Conservation (phyloP, 2,888 invertebrate genomes). For the Heliothis peltigera region DNA sequence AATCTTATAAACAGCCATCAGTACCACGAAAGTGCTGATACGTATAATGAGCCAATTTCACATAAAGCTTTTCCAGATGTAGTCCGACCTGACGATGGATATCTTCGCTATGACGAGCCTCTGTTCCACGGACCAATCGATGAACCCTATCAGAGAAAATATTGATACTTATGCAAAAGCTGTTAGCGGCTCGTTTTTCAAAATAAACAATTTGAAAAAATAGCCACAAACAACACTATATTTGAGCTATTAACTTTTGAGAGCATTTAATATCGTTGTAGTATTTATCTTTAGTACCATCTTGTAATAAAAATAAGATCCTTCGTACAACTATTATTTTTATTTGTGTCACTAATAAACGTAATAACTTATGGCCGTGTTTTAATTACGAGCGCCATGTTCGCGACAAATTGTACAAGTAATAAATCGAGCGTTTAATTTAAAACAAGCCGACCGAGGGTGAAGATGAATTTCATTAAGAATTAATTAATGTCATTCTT, state of each 20-base stretch:
- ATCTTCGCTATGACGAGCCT: conserved; percentile 83
- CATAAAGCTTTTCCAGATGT: conserved; percentile 81
- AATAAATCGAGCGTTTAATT: conserved; percentile 89
- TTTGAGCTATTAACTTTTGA: conserved; percentile 36
- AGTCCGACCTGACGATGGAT: conserved; percentile 79
- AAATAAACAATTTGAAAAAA: conserved; percentile 63
- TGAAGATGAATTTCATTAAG: conserved; percentile 90
- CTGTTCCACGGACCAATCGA: conserved; percentile 83
- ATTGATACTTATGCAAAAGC: conserved; percentile 64
- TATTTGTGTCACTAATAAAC: conserved; percentile 83
- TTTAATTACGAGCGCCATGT: conserved; percentile 80
- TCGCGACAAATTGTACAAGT: conserved; percentile 88
- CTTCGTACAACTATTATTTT: conserved; percentile 62
- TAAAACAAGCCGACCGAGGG: conserved; percentile 86
- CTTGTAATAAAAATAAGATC: conserved; percentile 62
- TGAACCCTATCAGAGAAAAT: conserved; percentile 85
- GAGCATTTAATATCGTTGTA: conserved; percentile 55
- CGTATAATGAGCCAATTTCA: conserved; percentile 75
- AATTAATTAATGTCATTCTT: conserved; percentile 91
- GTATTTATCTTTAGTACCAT: conserved; percentile 70
- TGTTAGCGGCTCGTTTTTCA: conserved; percentile 70
- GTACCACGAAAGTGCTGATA: conserved; percentile 79
- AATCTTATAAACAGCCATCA: conserved; percentile 86
- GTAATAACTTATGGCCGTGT: conserved; percentile 80
- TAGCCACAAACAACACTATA: conserved; percentile 59